Conservation (phyloP, 2,888 invertebrate genomes). For the Orthosia gothica region DNA sequence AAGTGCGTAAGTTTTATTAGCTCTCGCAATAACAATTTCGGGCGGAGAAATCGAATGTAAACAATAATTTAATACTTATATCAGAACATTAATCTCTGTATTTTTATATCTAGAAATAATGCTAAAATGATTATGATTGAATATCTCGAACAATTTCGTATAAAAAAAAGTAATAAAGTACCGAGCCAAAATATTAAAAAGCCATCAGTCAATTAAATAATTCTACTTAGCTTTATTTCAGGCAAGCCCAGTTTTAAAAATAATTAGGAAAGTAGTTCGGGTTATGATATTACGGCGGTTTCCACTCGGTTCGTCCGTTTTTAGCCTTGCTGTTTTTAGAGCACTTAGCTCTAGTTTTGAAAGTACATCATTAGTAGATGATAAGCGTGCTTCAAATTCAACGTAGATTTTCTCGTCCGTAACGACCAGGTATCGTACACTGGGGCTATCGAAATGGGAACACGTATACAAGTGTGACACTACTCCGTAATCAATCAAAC, state of each 20-base stretch:
- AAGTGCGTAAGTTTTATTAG: constrained; percentile 59
- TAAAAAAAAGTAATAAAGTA: constrained; percentile 43
- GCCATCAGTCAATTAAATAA: constrained; percentile 49
- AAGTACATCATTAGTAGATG: constrained; percentile 27
- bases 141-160: constrained; percentile 20
- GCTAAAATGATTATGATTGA: constrained; percentile 48
- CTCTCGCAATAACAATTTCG: constrained; percentile 46
- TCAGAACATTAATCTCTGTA: constrained; percentile 12
- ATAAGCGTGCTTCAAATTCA: constrained; percentile 14
- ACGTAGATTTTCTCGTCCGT: constrained; percentile 2
- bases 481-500: constrained; percentile 64
- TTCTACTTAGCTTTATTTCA: constrained; percentile 32
- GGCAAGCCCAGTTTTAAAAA: constrained; percentile 17
- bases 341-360: constrained; percentile 8
- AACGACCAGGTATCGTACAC: constrained; percentile 27
- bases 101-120: constrained; percentile 30
- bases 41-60: constrained; percentile 45
- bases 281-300: constrained; percentile 1
- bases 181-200: constrained; percentile 43
- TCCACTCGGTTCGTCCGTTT: not conserved
- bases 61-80: constrained; percentile 44
- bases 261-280: constrained; percentile 5
- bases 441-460: constrained; percentile 16
- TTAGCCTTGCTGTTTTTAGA: not conserved
- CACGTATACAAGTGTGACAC: constrained; percentile 37